phyloP scores from a whole-genome alignment of 2,888 invertebrate genomes.

The Iselma pallidipennis region DNA sequence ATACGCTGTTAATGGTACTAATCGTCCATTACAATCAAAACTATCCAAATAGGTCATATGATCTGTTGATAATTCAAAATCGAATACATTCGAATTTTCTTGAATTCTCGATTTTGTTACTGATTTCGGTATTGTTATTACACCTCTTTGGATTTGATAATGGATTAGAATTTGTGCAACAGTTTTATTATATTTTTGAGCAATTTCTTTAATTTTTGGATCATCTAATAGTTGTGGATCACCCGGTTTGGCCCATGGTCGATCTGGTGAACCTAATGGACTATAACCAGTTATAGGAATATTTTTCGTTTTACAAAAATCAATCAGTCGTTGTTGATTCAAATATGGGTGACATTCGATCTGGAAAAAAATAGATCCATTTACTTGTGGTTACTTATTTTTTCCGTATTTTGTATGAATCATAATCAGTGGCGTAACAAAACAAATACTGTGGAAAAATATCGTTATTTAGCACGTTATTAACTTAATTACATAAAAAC shows the following conservation, averaged over 20 bases:
- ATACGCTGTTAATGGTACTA: constrained; percentile 54
- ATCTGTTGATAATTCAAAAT: constrained; percentile 70
- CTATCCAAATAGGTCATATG: constrained; percentile 68
- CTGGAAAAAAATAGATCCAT: constrained; percentile 52
- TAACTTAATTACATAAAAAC: not conserved
- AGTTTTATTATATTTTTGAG: constrained; percentile 67
- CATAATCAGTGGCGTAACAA: too few relatives aligned
- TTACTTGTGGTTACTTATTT: too few relatives aligned
- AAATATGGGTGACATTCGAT: constrained; percentile 83
- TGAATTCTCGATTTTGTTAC: constrained; percentile 71
- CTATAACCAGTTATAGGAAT: constrained; percentile 81
- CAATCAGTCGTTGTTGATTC: constrained; percentile 69
- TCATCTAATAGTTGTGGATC: constrained; percentile 76
- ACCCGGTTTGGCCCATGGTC: constrained; percentile 77
- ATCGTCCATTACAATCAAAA: constrained; percentile 66
- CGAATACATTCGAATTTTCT: constrained; percentile 72
- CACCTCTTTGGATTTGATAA: constrained; percentile 67
- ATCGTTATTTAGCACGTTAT: not conserved
- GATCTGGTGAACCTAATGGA: constrained; percentile 80
- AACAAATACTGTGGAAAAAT: not conserved
- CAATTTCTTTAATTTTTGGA: constrained; percentile 66
- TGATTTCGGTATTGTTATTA: constrained; percentile 81
- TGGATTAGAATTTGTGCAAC: constrained; percentile 72
- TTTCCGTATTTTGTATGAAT: too few relatives aligned
- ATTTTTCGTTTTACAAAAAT: constrained; percentile 67